Conservation (phyloP, 2,888 invertebrate genomes). For the Trichogramma dendrolimi region DNA sequence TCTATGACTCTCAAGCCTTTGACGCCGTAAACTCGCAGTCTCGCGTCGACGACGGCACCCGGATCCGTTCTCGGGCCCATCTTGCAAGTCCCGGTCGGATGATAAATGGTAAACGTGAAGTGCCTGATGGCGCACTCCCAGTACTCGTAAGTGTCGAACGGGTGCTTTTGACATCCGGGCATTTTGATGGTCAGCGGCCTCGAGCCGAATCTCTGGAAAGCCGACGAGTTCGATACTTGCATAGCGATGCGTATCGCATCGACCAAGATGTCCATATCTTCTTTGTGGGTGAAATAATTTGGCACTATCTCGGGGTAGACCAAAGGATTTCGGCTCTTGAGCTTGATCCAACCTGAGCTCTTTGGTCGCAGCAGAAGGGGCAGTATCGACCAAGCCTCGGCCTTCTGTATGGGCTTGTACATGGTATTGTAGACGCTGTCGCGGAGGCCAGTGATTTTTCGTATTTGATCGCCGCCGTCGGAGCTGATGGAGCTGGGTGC, state of each 20-base stretch:
- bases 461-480: constrained; percentile 75
- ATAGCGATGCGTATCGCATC: constrained; percentile 83
- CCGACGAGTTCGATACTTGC: constrained; percentile 71
- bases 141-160: constrained; percentile 74
- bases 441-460: constrained; percentile 69
- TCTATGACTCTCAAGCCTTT: constrained; percentile 75
- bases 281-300: constrained; percentile 83
- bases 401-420: constrained; percentile 73
- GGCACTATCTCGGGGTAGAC: constrained; percentile 83
- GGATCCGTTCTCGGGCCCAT: constrained; percentile 78
- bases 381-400: constrained; percentile 81
- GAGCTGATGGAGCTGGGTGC: constrained; percentile 80
- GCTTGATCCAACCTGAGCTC: constrained; percentile 81
- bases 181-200: constrained; percentile 73
- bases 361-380: constrained; percentile 79
- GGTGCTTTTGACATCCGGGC: constrained; percentile 74
- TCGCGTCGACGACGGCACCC: constrained; percentile 74
- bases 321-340: constrained; percentile 76
- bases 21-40: constrained; percentile 74
- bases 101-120: constrained; percentile 77
- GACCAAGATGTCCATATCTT: constrained; percentile 73
- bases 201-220: constrained; percentile 78
- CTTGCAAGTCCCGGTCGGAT: constrained; percentile 79
- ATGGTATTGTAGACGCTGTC: constrained; percentile 81
- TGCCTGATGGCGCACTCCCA: constrained; percentile 83